Conservation (phyloP, 2,113 vertebrate species). For the Tamias sibiricus region DNA sequence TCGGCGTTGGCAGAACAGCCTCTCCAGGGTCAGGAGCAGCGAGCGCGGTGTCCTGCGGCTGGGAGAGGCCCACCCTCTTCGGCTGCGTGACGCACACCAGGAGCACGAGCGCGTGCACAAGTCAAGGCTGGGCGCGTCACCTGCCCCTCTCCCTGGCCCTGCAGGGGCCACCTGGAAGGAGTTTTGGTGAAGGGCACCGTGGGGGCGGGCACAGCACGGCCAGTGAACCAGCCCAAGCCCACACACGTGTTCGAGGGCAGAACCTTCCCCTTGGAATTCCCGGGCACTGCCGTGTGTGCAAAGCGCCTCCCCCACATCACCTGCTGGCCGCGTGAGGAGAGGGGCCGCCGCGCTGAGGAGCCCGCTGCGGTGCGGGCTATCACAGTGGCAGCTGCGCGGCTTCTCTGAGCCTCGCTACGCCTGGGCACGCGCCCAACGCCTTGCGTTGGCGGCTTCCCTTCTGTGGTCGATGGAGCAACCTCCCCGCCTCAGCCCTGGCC, state of each 20-base stretch:
- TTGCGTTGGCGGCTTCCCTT: fast-evolving
- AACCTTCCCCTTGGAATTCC: no score
- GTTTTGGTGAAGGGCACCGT: no score
- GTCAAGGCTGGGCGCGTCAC: no score
- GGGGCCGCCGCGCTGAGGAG: no score
- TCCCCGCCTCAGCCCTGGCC: fast-evolving
- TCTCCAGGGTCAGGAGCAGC: not conserved
- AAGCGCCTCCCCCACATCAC: no score
- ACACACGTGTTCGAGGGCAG: no score
- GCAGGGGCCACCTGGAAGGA: no score
- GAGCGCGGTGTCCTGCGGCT: not conserved
- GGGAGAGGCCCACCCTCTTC: no score
- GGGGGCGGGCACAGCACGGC: not conserved
- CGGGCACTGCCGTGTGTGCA: not conserved
- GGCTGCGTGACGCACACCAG: fast-evolving
- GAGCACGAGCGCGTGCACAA: not conserved
- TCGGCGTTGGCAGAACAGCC: not conserved
- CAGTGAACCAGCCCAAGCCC: fast-evolving
- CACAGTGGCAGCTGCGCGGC: fast-evolving
- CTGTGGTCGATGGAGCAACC: no score
- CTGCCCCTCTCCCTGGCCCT: no score
- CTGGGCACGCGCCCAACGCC: fast-evolving
- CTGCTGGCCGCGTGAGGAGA: no score
- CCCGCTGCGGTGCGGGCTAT: fast-evolving
- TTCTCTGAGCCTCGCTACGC: fast-evolving